Evolutionary conservation across 1,140 invertebrate species (phyloP).

Genomic region (Drosophila repletoides): DNA sequence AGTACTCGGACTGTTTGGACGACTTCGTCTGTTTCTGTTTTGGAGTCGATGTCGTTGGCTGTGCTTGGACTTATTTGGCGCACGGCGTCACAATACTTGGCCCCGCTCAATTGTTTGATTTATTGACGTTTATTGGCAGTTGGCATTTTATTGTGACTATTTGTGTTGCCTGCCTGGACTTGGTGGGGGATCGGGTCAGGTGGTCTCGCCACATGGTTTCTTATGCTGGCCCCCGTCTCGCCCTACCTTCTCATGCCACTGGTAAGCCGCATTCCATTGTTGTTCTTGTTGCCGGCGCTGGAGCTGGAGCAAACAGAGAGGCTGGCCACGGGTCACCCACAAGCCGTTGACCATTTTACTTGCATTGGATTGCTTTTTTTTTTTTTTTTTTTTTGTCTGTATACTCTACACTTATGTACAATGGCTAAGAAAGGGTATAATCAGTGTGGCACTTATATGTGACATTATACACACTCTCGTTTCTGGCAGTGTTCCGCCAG

Average conservation of each 20-base stretch:
- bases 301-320: conserved; percentile 1
- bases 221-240: neutral
- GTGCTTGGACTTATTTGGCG: conserved; percentile 70
- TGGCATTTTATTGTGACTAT: conserved; percentile 76
- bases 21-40: conserved; percentile 7
- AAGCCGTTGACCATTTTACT: conserved; percentile 36
- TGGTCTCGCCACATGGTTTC: conserved; percentile 16
- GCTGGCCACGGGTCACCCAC: conserved; percentile 22
- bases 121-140: conserved; percentile 76
- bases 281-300: conserved; percentile 1
- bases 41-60: conserved; percentile 2
- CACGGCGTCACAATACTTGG: conserved; percentile 56
- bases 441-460: too few species aligned
- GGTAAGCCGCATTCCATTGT: neutral
- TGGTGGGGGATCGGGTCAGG: conserved; percentile 1
- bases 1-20: neutral
- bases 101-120: conserved; percentile 73
- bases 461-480: too few species aligned
- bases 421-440: too few species aligned
- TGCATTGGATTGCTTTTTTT: conserved; percentile 52
- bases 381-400: neutral
- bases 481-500: too few species aligned
- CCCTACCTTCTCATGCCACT: neutral
- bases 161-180: conserved; percentile 19
- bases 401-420: too few species aligned